phyloP scores from a whole-genome alignment of 2,113 vertebrate species.

The Eulemur macaco region DNA sequence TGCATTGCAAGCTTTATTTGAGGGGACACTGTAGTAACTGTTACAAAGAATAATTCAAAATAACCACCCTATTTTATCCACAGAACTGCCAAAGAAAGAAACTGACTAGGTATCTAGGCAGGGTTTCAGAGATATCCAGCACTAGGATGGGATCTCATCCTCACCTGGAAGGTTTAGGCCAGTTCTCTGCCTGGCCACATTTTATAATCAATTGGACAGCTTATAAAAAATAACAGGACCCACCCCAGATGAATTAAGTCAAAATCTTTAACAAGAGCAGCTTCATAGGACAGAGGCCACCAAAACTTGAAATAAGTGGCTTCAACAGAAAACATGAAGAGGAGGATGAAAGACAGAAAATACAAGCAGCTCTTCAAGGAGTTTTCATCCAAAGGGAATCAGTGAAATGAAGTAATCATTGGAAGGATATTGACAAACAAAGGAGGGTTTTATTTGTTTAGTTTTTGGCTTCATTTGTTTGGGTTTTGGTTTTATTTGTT shows the following conservation, averaged over 20 bases:
- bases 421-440: not conserved
- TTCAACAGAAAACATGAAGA: not conserved
- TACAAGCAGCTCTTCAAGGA: not conserved
- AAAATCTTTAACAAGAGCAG: not conserved
- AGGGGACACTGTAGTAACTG: not conserved
- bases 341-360: not conserved
- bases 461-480: not conserved
- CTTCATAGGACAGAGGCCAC: not conserved
- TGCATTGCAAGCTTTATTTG: slow-evolving; percentile 30
- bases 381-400: not conserved
- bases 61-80: not conserved
- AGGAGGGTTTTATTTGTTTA: not conserved
- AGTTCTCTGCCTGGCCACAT: not conserved
- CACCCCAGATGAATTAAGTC: not conserved
- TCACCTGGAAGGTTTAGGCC: not conserved
- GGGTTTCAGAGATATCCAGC: not conserved
- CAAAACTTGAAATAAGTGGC: not conserved
- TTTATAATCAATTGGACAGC: not conserved
- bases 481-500: not conserved
- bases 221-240: not conserved
- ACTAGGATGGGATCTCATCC: not conserved
- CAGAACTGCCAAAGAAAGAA: not conserved
- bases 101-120: not conserved
- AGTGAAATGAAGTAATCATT: not conserved
- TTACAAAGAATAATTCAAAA: slow-evolving; percentile 40